Evolutionary conservation across 2,797 vertebrate genomes (phyloP).

Genomic region (Mustela erminea): DNA sequence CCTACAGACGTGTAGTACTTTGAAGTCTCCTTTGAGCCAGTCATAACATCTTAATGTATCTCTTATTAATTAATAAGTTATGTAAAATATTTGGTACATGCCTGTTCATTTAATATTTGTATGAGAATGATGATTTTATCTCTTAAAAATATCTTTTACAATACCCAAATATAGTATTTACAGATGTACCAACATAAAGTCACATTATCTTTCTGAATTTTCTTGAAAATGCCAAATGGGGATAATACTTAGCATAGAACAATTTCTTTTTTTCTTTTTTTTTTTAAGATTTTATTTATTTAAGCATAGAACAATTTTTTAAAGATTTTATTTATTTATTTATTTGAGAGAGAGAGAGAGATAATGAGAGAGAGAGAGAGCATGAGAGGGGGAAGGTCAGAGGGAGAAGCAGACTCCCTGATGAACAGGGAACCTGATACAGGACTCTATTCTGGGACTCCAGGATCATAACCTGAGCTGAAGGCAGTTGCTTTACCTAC

Average conservation of each 20-base stretch:
- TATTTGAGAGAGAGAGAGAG: no score
- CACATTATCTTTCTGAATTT: neutral
- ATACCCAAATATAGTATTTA: neutral
- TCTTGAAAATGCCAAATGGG: neutral
- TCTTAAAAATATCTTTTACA: neutral
- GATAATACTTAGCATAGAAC: neutral
- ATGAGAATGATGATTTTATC: neutral
- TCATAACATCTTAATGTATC: neutral
- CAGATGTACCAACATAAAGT: neutral
- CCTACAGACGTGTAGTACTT: neutral
- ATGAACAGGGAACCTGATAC: no score
- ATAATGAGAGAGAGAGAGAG: no score
- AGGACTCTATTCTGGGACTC: no score
- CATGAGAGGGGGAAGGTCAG: no score
- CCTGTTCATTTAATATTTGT: neutral
- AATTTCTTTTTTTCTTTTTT: neutral
- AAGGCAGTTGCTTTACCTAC: no score
- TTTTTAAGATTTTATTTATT: no score
- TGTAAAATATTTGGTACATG: neutral
- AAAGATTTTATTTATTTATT: no score
- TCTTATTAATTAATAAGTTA: neutral
- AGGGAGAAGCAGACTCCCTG: no score
- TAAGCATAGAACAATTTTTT: no score
- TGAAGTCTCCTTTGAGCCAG: slow-evolving; percentile 2
- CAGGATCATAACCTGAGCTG: no score